Percentiles rank a stretch among this genome's conserved stretches.
Conservation (phyloP, 2,113 vertebrate genomes). For the Cheilinus undulatus region DNA sequence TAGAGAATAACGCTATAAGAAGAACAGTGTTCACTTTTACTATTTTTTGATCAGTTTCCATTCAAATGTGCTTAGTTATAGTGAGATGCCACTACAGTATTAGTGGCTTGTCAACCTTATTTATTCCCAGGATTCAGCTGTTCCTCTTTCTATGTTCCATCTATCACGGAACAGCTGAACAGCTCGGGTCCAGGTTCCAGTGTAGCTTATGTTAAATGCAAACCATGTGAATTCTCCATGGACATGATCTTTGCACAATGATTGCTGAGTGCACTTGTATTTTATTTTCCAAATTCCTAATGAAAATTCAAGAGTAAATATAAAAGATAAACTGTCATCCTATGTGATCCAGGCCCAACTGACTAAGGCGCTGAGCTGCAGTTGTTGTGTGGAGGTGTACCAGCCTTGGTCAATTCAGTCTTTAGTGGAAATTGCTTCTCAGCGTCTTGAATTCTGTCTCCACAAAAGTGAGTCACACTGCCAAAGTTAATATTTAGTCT, state of each 20-base stretch:
- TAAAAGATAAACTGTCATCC: neutral
- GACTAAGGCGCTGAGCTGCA: slow-evolving; percentile 73
- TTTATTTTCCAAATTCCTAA: neutral
- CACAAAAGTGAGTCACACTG: slow-evolving; percentile 22
- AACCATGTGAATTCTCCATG: too few species aligned
- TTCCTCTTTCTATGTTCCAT: too few species aligned
- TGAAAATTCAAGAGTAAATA: neutral
- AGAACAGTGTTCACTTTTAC: too few species aligned
- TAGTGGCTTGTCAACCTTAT: too few species aligned
- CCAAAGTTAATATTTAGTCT: slow-evolving; percentile 9
- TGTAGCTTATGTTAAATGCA: too few species aligned
- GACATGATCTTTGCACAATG: neutral
- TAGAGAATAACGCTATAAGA: too few species aligned
- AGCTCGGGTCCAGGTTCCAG: too few species aligned
- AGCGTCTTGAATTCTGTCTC: slow-evolving; percentile 59
- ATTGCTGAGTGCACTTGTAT: neutral
- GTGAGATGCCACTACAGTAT: too few species aligned
- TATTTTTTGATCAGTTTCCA: too few species aligned
- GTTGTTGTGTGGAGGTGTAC: slow-evolving; percentile 83
- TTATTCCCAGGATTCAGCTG: too few species aligned
- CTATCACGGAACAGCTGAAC: too few species aligned
- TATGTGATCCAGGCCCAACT: slow-evolving; percentile 48
- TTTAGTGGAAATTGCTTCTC: slow-evolving; percentile 75
- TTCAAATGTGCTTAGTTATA: too few species aligned
- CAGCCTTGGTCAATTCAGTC: slow-evolving; percentile 82